A percentile compares a stretch with the other conserved stretches of the same genome.
phyloP scores from a whole-genome alignment of 1,140 invertebrate species.

The Vollenhovia emeryi region DNA sequence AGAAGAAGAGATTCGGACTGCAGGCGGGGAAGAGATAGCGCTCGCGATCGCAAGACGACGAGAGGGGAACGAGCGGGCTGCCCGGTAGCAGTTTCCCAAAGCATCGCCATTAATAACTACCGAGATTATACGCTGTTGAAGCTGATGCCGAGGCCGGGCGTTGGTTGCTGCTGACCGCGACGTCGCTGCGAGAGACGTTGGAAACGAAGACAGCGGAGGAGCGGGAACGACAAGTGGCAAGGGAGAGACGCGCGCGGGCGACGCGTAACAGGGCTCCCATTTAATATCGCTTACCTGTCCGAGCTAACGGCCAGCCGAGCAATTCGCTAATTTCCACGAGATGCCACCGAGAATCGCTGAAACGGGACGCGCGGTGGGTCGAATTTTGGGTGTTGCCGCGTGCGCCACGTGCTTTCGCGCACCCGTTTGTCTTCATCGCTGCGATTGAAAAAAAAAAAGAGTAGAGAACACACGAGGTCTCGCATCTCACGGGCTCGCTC shows the following conservation, averaged over 20 bases:
- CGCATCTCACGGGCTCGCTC: not conserved
- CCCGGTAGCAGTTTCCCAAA: slow-evolving; percentile 85
- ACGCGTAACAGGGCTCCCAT: slow-evolving; percentile 75
- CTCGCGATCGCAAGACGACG: slow-evolving; percentile 66
- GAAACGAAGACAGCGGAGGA: slow-evolving; percentile 69
- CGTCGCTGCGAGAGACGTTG: slow-evolving; percentile 58
- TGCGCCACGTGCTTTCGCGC: not conserved
- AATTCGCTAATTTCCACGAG: slow-evolving; percentile 81
- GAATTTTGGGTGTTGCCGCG: not conserved
- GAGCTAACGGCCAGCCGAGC: slow-evolving; percentile 76
- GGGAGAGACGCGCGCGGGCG: slow-evolving; percentile 45
- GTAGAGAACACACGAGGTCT: not conserved
- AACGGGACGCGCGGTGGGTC: slow-evolving; percentile 27
- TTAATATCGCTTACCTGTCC: slow-evolving; percentile 79
- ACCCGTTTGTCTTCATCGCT: not conserved
- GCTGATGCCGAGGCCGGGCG: slow-evolving; percentile 42
- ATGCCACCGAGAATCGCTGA: slow-evolving; percentile 68
- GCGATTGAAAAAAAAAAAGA: not conserved
- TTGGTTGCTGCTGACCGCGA: slow-evolving; percentile 61
- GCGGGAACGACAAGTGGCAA: slow-evolving; percentile 13
- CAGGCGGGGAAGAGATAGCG: slow-evolving; percentile 49
- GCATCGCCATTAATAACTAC: slow-evolving; percentile 84
- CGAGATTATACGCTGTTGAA: slow-evolving; percentile 83
- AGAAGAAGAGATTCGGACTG: slow-evolving; percentile 55
- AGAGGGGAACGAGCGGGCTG: slow-evolving; percentile 71